These are phyloP conservation scores for Bedellia somnulentella DNA, from an alignment of 2,888 invertebrate species.

Conservation along the genomic window DNA sequence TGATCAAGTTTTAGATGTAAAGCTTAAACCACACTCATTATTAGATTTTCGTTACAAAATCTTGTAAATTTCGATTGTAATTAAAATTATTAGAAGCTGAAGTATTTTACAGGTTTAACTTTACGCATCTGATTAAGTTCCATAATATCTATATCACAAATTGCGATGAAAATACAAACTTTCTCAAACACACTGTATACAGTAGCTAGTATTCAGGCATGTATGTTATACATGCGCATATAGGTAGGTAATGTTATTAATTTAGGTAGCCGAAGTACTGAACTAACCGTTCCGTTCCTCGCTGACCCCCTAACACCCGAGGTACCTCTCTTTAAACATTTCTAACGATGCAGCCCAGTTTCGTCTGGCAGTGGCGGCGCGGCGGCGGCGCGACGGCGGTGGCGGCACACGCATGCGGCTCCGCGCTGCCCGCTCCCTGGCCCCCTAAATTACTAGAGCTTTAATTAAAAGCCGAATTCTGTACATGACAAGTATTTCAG, in stretches of 20 bases:
- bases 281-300: slow-evolving; percentile 47
- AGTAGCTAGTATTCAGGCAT: slow-evolving; percentile 27
- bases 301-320: slow-evolving; percentile 15
- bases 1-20: no score
- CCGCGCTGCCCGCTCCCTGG: slow-evolving; percentile 27
- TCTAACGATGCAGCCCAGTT: slow-evolving; percentile 56
- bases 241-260: slow-evolving; percentile 41
- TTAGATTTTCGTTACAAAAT: no score
- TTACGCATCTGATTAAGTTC: no score
- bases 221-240: slow-evolving; percentile 39
- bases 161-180: no score
- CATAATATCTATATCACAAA: no score
- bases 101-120: no score
- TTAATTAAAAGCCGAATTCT: slow-evolving; percentile 59
- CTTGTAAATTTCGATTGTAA: no score
- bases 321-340: slow-evolving; percentile 47
- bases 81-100: no score
- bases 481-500: slow-evolving; percentile 56
- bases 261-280: slow-evolving; percentile 42
- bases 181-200: slow-evolving; percentile 21
- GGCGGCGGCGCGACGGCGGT: no score
- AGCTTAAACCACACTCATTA: no score
- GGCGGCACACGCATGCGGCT: slow-evolving; percentile 16
- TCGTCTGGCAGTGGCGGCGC: slow-evolving; percentile 45
- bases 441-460: slow-evolving; percentile 49